Evolutionary conservation across 2,888 invertebrate species (phyloP).

Genomic region (Patella ulyssiponensis): DNA sequence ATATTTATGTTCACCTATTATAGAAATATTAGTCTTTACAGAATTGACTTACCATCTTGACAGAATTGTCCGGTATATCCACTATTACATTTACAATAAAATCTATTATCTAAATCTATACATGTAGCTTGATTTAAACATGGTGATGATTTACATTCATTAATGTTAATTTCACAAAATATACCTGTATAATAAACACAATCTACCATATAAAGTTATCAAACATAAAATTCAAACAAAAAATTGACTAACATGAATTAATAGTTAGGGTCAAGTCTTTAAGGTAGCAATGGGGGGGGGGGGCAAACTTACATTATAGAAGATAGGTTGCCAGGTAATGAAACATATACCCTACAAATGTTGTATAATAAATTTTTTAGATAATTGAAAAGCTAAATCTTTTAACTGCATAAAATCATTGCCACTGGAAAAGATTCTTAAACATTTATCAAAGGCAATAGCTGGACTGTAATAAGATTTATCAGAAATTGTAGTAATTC

Average conservation of each 20-base stretch:
- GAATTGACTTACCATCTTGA: constrained; percentile 12
- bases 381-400: too few species aligned
- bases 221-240: not conserved
- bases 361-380: too few species aligned
- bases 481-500: not conserved
- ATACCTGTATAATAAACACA: constrained; percentile 19
- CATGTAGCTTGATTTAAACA: constrained; percentile 36
- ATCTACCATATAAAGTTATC: not conserved
- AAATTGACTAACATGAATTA: not conserved
- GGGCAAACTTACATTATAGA: too few species aligned
- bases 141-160: constrained; percentile 32
- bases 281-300: not conserved
- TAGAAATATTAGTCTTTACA: not conserved
- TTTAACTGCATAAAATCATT: too few species aligned
- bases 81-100: constrained; percentile 29
- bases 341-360: too few species aligned
- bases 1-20: not conserved
- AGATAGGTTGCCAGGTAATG: too few species aligned
- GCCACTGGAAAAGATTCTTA: too few species aligned
- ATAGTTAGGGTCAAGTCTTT: too few species aligned
- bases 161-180: constrained; percentile 32
- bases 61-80: constrained; percentile 28
- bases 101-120: constrained; percentile 25
- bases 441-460: too few species aligned
- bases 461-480: not conserved